Base-by-base conservation (phyloP, 2,797 vertebrate species). In the Podargus strigoides region DNA sequence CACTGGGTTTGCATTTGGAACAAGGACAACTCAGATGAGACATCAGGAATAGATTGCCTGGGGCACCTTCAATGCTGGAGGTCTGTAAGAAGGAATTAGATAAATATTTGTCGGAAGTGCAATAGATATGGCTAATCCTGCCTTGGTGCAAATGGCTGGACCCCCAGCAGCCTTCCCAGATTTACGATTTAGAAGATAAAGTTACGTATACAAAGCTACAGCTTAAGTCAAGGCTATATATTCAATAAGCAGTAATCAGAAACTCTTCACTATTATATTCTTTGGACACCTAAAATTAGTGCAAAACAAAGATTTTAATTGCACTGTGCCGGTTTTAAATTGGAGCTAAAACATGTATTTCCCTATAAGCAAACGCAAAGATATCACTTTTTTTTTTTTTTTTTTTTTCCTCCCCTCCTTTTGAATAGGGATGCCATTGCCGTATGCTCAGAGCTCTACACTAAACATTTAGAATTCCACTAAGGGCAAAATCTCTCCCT, bases 391-490 rank as follows among this genome's bases (percentile, higher is more conserved):
- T 24, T 49, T 49, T 49, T 24, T 24, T 63, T 28, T 2, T 44
- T 74, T 42, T 58, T 36, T 42, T 81, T 58, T n/a, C n/a, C n/a
- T n/a, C n/a, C n/a, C n/a, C n/a, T n/a, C n/a, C n/a, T 63, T 68
- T 56, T 87, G 23, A 89, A 80, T 37, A 80, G 37, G 21, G 5
- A 4, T 92, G 44, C 81, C 13, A 7, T 74, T 84, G 41, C 60
- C 46, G 90, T 87, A 56, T 82, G 47, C 62, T 83, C 64, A 69
- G 64, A 87, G 20, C 30, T 72, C 62, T 84, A 74, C 49, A 47
- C 37, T 76, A 82, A 87, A 93, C 75, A 87, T 94, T 94, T 75
- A 85, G 89, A 95, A 97, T 94, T 82, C 74, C 90, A 89, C 70
- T 93, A 87, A 95, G 89, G 87, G 75, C 73, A 94, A 95, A 96